Conservation (phyloP, 2,888 invertebrate species). For the Microchrysa polita region DNA sequence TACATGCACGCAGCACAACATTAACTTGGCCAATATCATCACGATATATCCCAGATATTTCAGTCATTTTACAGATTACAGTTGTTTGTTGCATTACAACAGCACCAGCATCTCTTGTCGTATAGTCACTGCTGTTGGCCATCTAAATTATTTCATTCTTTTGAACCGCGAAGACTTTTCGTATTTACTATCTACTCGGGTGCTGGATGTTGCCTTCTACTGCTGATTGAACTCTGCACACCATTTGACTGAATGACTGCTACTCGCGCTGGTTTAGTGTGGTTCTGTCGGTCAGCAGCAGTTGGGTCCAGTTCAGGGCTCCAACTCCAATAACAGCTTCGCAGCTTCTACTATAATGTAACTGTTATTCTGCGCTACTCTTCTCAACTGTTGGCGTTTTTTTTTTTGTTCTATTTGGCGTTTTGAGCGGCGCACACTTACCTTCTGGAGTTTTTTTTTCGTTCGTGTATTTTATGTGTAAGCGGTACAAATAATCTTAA, state of each 20-base stretch:
- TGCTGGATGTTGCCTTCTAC: too few species aligned
- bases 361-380: constrained; percentile 6
- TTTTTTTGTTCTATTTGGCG: too few species aligned
- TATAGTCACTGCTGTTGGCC: constrained; percentile 4
- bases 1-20: background rate
- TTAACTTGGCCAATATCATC: constrained; percentile 3
- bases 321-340: background rate
- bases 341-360: too few species aligned
- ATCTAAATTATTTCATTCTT: constrained; percentile 37
- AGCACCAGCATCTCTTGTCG: background rate
- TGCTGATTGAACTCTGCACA: too few species aligned
- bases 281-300: background rate
- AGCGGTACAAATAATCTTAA: constrained; percentile 37
- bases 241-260: too few species aligned
- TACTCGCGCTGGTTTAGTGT: too few species aligned
- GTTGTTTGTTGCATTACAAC: too few species aligned
- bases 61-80: too few species aligned
- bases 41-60: background rate
- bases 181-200: background rate
- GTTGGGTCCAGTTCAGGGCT: constrained; percentile 10
- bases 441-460: too few species aligned
- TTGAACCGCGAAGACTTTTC: background rate
- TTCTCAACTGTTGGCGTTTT: constrained; percentile 9
- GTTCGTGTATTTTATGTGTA: constrained; percentile 1
- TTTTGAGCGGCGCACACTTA: too few species aligned